Conservation (phyloP, 2,797 vertebrate genomes). For the Dromococcyx pavoninus region DNA sequence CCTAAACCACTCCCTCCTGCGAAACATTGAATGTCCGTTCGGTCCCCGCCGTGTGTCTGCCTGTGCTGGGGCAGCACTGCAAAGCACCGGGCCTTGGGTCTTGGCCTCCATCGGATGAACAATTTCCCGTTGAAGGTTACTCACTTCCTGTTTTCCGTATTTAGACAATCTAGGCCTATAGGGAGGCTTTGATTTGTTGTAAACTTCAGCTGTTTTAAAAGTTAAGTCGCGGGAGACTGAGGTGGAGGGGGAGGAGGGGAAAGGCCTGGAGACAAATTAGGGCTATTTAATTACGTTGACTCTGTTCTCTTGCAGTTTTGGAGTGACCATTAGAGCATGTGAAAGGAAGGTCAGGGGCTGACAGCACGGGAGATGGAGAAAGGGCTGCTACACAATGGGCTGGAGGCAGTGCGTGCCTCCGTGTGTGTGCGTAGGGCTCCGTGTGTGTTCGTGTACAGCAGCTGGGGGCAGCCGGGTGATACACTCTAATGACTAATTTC, state of each 20-base stretch:
- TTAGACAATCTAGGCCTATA: slow-evolving; percentile 74
- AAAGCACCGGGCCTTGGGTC: slow-evolving; percentile 28
- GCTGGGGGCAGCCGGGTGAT: neutral
- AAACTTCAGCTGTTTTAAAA: slow-evolving; percentile 65
- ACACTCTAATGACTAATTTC: neutral
- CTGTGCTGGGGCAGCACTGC: slow-evolving; percentile 13
- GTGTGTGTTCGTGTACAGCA: neutral
- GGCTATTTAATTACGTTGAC: neutral
- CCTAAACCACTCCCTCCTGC: neutral
- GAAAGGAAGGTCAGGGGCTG: slow-evolving; percentile 50
- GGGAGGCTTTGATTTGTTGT: slow-evolving; percentile 72
- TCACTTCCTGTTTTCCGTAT: slow-evolving; percentile 86
- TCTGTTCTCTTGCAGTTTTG: neutral
- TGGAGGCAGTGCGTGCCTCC: neutral
- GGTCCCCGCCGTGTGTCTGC: neutral
- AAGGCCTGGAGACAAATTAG: slow-evolving; percentile 35
- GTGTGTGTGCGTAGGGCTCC: neutral
- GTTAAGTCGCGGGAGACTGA: slow-evolving; percentile 29
- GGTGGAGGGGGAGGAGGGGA: slow-evolving; percentile 21
- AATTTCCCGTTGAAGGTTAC: slow-evolving; percentile 86
- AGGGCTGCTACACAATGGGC: neutral
- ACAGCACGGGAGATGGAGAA: neutral
- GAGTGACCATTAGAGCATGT: slow-evolving; percentile 12
- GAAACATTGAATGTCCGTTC: fast-evolving
- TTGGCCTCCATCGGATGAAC: slow-evolving; percentile 74